Conservation (phyloP, 2,113 vertebrate genomes). For the Odocoileus virginianus region DNA sequence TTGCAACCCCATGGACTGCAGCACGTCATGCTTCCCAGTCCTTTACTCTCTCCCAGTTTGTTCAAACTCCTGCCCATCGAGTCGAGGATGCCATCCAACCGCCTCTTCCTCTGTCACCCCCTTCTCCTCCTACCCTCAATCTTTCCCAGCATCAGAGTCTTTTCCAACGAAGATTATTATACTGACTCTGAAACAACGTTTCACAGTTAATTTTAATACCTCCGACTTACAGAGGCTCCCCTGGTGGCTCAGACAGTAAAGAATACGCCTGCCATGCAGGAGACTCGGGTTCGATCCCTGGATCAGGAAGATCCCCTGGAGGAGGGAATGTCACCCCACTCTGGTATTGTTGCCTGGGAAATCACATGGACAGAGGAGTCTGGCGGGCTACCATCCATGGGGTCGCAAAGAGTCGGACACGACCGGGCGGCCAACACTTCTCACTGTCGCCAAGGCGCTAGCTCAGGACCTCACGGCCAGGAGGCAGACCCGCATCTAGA, state of each 20-base stretch:
- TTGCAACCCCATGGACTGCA: neutral
- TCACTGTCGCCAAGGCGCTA: neutral
- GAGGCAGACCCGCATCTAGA: neutral
- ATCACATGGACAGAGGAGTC: neutral
- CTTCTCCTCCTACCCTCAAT: neutral
- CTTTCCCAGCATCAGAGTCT: neutral
- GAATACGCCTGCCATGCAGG: neutral
- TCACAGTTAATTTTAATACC: neutral
- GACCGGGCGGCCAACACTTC: fast-evolving
- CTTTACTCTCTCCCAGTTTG: neutral
- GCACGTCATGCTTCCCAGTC: neutral
- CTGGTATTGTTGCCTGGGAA: neutral
- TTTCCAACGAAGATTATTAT: neutral
- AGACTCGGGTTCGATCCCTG: neutral
- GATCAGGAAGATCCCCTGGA: neutral
- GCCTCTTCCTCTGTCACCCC: neutral
- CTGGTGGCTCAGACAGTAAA: neutral
- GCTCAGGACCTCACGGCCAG: neutral
- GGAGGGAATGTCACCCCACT: neutral
- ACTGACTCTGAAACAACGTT: neutral
- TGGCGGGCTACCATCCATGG: neutral
- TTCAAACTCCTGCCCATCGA: neutral
- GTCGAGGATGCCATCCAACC: neutral
- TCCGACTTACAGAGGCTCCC: neutral
- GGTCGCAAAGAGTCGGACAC: neutral